These are phyloP conservation scores for Trachelus troglodyta DNA, from an alignment of 2,888 invertebrate genomes.

Conservation along the genomic window DNA sequence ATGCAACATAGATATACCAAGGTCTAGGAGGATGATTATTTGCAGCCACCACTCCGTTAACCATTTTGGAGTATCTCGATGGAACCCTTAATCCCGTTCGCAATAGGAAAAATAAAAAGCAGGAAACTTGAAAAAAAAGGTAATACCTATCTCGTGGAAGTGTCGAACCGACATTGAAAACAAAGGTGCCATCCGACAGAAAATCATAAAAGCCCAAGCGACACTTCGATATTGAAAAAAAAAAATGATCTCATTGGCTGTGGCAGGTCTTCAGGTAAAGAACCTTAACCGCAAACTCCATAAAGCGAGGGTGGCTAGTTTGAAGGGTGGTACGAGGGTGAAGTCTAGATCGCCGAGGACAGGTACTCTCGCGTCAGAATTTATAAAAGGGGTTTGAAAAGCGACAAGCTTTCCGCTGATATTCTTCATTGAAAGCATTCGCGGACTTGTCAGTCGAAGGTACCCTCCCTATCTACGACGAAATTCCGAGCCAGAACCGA, in stretches of 20 bases:
- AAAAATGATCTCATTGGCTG: neutral
- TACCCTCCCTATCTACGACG: neutral
- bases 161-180: neutral
- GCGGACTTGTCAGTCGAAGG: neutral
- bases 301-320: neutral
- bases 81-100: neutral
- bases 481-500: neutral
- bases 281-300: neutral
- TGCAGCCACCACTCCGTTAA: too few relatives aligned
- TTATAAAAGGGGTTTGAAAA: conserved; percentile 1
- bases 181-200: neutral
- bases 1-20: too few relatives aligned
- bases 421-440: conserved; percentile 2
- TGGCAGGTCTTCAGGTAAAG: neutral
- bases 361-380: conserved; percentile 1
- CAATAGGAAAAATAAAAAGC: neutral
- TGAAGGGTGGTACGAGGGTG: neutral
- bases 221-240: neutral
- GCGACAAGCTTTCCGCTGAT: neutral
- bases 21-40: too few relatives aligned
- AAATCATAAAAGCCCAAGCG: neutral
- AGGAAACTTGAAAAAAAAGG: neutral
- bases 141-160: neutral
- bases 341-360: neutral
- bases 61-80: neutral